Evolutionary conservation across 2,113 vertebrate genomes (phyloP).

Genomic region (Malurus melanocephalus): DNA sequence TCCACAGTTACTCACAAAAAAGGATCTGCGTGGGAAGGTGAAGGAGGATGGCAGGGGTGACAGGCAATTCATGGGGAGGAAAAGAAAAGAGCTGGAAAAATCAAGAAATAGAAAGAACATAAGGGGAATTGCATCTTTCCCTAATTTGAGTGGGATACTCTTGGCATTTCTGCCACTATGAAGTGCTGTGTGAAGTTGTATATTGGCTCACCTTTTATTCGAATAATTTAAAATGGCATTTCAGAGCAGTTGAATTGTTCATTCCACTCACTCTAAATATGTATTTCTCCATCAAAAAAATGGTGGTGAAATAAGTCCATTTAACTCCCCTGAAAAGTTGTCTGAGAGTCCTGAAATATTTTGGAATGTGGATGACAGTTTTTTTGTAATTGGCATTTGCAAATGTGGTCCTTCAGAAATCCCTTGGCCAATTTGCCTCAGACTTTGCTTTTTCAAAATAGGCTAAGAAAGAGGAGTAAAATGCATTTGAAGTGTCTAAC

Average conservation of each 20-base stretch:
- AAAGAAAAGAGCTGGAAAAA: slow-evolving; percentile 46
- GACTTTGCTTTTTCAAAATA: not conserved
- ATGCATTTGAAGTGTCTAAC: not conserved
- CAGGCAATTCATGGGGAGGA: slow-evolving; percentile 20
- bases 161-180: slow-evolving; percentile 46
- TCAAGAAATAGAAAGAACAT: slow-evolving; percentile 47
- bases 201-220: slow-evolving; percentile 5
- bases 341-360: not conserved
- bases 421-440: not conserved
- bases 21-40: slow-evolving; percentile 56
- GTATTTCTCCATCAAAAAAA: not conserved
- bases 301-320: not conserved
- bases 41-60: slow-evolving; percentile 33
- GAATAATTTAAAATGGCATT: not conserved
- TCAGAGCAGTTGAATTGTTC: not conserved
- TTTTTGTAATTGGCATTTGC: not conserved
- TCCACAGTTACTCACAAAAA: slow-evolving; percentile 27
- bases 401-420: slow-evolving; percentile 1
- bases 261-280: not conserved
- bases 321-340: not conserved
- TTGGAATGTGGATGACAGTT: not conserved
- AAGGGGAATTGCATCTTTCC: slow-evolving; percentile 41
- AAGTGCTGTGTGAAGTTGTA: not conserved
- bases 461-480: not conserved
- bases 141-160: slow-evolving; percentile 22